Evolutionary conservation across 2,113 vertebrate genomes (phyloP).

Genomic region (Australoheros scitulus): DNA sequence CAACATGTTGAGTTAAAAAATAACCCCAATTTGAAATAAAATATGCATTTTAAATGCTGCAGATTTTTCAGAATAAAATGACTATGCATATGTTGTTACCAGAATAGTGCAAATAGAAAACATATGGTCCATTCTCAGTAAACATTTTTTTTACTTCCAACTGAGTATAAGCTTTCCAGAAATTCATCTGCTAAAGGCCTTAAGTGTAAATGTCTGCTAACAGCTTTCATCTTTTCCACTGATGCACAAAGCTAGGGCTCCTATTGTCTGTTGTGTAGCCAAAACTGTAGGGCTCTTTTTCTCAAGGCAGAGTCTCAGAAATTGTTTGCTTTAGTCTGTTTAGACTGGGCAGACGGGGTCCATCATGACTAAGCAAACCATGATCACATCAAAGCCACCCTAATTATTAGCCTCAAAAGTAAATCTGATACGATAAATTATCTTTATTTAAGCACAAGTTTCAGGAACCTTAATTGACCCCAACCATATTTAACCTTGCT

Average conservation of each 20-base stretch:
- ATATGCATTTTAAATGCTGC: background rate
- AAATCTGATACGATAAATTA: background rate
- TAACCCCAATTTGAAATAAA: background rate
- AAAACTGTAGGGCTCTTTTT: conserved; percentile 22
- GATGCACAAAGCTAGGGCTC: conserved; percentile 14
- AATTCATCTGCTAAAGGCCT: conserved; percentile 23
- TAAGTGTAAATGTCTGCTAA: conserved; percentile 5
- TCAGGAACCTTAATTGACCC: background rate
- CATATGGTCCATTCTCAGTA: background rate
- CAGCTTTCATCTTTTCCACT: conserved; percentile 34
- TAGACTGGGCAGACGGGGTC: conserved; percentile 5
- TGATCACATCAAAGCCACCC: conserved; percentile 6
- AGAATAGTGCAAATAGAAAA: background rate
- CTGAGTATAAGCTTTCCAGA: background rate
- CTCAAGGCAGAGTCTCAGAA: conserved; percentile 19
- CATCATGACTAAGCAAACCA: conserved; percentile 23
- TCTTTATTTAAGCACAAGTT: background rate
- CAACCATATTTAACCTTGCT: background rate
- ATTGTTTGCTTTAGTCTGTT: conserved; percentile 26
- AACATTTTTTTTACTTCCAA: background rate
- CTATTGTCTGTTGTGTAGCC: conserved; percentile 45
- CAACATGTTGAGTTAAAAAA: background rate
- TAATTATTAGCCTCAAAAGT: conserved; percentile 14
- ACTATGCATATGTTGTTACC: background rate
- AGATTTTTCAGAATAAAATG: background rate